Percentiles rank a stretch among this genome's conserved stretches.
Conservation (phyloP, 1,140 invertebrate species). For the Choristoneura fumiferana region DNA sequence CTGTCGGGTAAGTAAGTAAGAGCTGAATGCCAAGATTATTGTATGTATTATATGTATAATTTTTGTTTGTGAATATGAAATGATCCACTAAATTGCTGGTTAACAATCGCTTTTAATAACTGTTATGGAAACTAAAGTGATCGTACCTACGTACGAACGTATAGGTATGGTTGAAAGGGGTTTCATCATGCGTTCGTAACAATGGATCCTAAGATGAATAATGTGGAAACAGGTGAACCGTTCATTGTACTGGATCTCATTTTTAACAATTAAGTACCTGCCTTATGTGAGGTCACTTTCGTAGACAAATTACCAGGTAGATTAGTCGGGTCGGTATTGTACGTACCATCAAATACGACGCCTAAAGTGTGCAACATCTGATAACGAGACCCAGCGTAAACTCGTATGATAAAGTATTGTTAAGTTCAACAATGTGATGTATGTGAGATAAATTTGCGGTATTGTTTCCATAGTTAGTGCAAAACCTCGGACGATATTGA, state of each 20-base stretch:
- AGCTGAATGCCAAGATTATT: not conserved
- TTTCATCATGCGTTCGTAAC: slow-evolving; percentile 14
- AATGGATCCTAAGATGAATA: slow-evolving; percentile 15
- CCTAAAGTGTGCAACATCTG: slow-evolving; percentile 8
- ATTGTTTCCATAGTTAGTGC: not conserved
- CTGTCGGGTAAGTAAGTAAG: not conserved
- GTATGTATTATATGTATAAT: not conserved
- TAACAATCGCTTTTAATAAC: too few species aligned
- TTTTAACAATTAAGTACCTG: slow-evolving; percentile 2
- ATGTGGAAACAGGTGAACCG: slow-evolving; percentile 10
- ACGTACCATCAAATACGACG: not conserved
- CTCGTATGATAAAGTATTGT: not conserved
- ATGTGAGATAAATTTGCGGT: not conserved
- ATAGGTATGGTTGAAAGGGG: not conserved
- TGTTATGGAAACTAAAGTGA: not conserved
- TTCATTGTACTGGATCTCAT: slow-evolving; percentile 12
- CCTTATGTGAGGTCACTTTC: slow-evolving; percentile 4
- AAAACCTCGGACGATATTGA: not conserved
- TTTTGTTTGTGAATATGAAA: too few species aligned
- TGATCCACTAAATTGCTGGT: too few species aligned
- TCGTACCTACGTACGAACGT: not conserved
- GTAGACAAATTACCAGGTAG: slow-evolving; percentile 7
- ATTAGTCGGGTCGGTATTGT: too few species aligned
- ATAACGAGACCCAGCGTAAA: not conserved
- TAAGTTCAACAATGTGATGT: not conserved